Base-by-base conservation (phyloP, 2,113 vertebrate genomes). In the Cryptomyrus ogoouensis region DNA sequence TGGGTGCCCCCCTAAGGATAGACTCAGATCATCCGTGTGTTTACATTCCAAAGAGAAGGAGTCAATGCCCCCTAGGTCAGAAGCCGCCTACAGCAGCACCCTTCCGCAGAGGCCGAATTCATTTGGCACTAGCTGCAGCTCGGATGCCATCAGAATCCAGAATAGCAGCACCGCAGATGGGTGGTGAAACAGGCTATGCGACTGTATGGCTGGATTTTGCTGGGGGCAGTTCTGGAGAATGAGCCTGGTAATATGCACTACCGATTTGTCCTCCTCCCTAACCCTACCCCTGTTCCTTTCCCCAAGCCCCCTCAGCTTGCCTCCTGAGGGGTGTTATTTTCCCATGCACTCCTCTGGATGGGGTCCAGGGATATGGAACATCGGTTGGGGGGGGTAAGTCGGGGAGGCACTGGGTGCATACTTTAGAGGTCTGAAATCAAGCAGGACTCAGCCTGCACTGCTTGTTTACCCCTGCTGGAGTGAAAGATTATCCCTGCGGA, bases 271-370 rank as follows among this genome's bases (percentile, higher is more conserved):
- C 21, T 88, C 10, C 87, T 90, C 46, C 39, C 87, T 89, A n/a
- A n/a, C 88, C 90, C 35, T 12, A 87, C 92, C 90, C 90, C 56
- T 93, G 92, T 93, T 93, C 94, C 66, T 35, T 31, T 58, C n/a
- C 52, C 77, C n/a, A 17, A 74, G 66, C 19, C 39, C 58, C 74
- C 56, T 53, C 35, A 10, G 87, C 27, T 66, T 53, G 27, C 42
- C 87, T 66, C 87, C 42, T 46, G 87, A 62, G 87, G 52, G 56
- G 87, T 62, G 56, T 97, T 96, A 96, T 96, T 97, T 99, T 99
- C 98, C 98, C 98, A 99, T 97, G 98, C 96, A 96, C 95, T 94
- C 91, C 66, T 47, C 92, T 96, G 98, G 97, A 96, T 0, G 84
- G 31, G 24, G 2, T 95, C 97, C 98, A 97, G 93, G 94, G 49